Percentiles rank a stretch among this genome's conserved stretches.
Conservation (phyloP, 2,113 vertebrate species). For the Cacatua alba region DNA sequence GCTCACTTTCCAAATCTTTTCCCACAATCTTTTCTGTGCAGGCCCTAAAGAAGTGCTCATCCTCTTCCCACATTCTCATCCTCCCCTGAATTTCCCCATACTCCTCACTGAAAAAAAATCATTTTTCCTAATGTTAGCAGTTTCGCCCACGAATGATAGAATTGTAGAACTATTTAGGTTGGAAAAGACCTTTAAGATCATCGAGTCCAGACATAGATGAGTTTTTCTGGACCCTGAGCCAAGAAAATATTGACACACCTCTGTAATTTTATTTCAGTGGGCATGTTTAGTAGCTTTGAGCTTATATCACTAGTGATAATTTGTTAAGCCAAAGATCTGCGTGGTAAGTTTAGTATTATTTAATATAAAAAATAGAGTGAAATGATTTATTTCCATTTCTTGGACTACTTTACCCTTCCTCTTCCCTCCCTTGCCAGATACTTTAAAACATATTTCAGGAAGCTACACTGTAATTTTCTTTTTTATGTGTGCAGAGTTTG, state of each 20-base stretch:
- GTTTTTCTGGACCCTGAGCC: background rate
- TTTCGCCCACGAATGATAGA: background rate
- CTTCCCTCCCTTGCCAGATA: background rate
- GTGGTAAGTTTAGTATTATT: background rate
- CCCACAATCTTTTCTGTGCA: background rate
- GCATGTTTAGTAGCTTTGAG: background rate
- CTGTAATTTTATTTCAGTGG: background rate
- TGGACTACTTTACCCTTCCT: background rate
- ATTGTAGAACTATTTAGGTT: background rate
- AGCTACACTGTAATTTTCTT: background rate
- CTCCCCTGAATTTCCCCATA: background rate
- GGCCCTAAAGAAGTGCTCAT: background rate
- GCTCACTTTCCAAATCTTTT: background rate
- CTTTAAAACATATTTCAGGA: background rate
- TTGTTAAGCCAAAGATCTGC: background rate
- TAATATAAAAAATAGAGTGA: background rate
- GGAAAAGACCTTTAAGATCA: background rate
- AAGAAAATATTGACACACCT: background rate
- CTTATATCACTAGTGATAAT: background rate
- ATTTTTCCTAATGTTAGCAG: background rate
- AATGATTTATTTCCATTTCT: background rate
- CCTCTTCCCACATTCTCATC: background rate
- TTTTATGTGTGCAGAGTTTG: background rate
- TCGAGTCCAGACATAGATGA: background rate
- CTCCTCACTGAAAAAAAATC: fast-evolving